Base-by-base conservation (phyloP, 1,140 invertebrate genomes). In the Melitaea cinxia region DNA sequence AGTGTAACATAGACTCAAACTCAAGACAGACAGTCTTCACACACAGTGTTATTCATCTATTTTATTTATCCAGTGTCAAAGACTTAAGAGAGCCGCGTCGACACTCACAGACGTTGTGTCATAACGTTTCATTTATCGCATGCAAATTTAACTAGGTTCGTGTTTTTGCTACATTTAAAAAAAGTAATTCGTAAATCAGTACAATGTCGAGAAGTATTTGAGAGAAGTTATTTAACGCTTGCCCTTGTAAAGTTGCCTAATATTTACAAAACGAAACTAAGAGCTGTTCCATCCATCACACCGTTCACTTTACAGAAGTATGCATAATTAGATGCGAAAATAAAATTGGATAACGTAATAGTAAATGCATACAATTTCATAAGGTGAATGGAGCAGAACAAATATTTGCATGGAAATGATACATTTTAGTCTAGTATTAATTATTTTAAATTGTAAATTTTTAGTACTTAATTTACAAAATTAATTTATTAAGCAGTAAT, bases 241-340 rank as follows among this genome's bases (percentile, higher is more conserved):
- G 39, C 12, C 47, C 47, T 50, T 50, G 47, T 28, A 2, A n/a
- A 17, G 57, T 59, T 59, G 57, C 57, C 17, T n/a, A 49, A 59
- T 17, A 24, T n/a, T 55, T 49, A 21, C 39, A 47, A 58, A 58
- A 58, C 30, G 28, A 35, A 35, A 35, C 45, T 59, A 49, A 19
- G 7, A 21, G 5, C 7, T 45, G 39, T 28, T 26, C 57, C 57
- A 50, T 59, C 57, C 28, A 50, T 59, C 45, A 35, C 57, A 23
- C 57, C 57, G 28, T 21, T 59, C 45, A 59, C 57, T 59, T 59
- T 35, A 47, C 50, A 15, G 45, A 45, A 59, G 26, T 59, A 26
- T 47, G 15, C 42, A 33, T 28, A 58, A 9, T 45, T 47, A 3
- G 37, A 50, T 59, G 50, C 15, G 57, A 59, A 30, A 60, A 60